These are phyloP conservation scores for Ctenicera cuprea DNA, from an alignment of 2,888 invertebrate genomes.

Conservation along the genomic window DNA sequence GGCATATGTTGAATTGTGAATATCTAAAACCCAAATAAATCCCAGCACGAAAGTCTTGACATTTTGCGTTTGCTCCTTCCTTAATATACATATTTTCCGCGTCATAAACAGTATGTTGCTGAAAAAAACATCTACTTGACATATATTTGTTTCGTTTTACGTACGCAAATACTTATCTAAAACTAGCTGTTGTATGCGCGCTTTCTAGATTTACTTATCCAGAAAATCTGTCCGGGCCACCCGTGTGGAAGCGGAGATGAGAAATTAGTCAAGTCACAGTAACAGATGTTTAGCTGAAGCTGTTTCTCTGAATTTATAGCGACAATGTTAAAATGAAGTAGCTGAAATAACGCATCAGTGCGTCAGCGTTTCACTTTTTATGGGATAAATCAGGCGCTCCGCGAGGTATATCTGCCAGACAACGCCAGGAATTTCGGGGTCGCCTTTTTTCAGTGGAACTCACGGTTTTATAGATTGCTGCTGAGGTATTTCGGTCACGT, in stretches of 20 bases:
- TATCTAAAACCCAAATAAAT: conserved; percentile 29
- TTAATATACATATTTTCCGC: neutral
- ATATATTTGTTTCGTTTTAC: conserved; percentile 25
- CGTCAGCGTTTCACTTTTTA: conserved; percentile 47
- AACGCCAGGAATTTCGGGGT: conserved; percentile 36
- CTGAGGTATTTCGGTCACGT: conserved; percentile 56
- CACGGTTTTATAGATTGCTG: conserved; percentile 48
- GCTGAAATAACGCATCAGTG: conserved; percentile 52
- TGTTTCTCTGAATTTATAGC: conserved; percentile 58
- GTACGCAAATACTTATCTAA: conserved; percentile 24
- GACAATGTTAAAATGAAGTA: conserved; percentile 60
- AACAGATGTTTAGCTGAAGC: conserved; percentile 64
- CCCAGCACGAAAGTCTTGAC: conserved; percentile 7
- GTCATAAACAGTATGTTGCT: conserved; percentile 7
- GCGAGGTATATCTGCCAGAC: conserved; percentile 29
- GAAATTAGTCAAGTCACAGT: conserved; percentile 67
- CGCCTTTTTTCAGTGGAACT: conserved; percentile 31
- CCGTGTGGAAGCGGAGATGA: conserved; percentile 63
- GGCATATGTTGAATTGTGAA: conserved; percentile 3
- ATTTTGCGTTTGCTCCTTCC: neutral
- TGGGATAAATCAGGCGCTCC: conserved; percentile 38
- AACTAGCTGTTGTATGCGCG: conserved; percentile 53
- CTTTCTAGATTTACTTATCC: conserved; percentile 65
- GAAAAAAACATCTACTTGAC: conserved; percentile 10
- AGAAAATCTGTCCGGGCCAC: conserved; percentile 63